phyloP scores from a whole-genome alignment of 2,797 vertebrate genomes.

The Bucorvus abyssinicus region DNA sequence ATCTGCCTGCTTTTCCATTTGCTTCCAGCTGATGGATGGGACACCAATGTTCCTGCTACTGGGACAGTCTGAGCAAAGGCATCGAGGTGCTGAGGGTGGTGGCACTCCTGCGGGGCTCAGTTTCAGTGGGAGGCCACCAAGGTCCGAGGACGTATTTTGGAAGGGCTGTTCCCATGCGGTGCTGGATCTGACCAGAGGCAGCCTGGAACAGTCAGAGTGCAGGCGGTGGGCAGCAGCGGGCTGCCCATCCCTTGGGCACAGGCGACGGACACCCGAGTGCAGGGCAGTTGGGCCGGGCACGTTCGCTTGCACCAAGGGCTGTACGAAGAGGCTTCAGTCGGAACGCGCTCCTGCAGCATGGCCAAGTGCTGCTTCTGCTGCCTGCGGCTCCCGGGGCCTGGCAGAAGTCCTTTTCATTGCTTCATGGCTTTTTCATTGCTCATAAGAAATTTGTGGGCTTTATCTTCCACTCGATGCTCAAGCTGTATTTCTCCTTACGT shows the following conservation, averaged over 20 bases:
- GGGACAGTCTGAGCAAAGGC: not conserved
- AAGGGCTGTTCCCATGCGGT: not conserved
- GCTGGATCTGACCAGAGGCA: not conserved
- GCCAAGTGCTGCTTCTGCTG: not conserved
- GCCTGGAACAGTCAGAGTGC: rapidly evolving
- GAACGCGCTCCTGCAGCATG: rapidly evolving
- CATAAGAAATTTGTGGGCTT: not conserved
- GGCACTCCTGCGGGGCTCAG: not conserved
- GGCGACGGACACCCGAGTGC: not conserved
- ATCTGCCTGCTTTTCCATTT: not conserved
- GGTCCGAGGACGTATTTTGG: not conserved
- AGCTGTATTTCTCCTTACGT: not conserved
- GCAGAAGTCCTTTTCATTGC: not conserved
- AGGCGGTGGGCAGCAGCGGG: not conserved
- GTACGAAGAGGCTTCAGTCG: not conserved
- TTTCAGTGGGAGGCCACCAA: not conserved
- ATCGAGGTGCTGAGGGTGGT: rapidly evolving
- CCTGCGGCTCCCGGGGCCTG: rapidly evolving
- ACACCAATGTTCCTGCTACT: rapidly evolving
- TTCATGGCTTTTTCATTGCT: not conserved
- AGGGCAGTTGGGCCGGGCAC: rapidly evolving
- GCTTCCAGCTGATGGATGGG: not conserved
- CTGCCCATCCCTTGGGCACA: not conserved
- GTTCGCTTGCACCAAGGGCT: not conserved
- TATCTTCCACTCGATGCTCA: not conserved